Evolutionary conservation across 2,888 invertebrate genomes (phyloP), one percentile per base, ranked within the genome.

Genomic region (Eretmocerus hayati): DNA sequence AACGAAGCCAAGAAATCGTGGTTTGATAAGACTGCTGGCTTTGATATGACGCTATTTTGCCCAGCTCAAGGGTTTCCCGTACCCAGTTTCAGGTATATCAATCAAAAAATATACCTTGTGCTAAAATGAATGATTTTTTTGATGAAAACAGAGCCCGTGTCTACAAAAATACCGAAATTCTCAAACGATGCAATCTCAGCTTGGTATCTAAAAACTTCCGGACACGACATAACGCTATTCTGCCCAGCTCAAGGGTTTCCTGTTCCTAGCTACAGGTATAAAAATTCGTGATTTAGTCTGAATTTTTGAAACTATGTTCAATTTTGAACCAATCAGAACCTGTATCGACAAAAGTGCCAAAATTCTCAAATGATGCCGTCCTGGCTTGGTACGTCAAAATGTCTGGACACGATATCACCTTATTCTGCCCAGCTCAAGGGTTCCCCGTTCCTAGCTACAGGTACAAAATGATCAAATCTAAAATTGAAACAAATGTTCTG

Each of bases 191-290:
- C 81, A 45, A 81, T 81, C 74, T 79, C 77, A 67, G 79, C 81
- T 59, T 81, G 81, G 69, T 84, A 83, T 69, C 81, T 80, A 66
- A 78, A 84, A 69, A 75, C 72, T 62, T 75, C 74, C 54, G 77
- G 77, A 58, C 79, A 79, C 64, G 78, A 79, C 64, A 79, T 87
- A 67, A 82, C 81, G 42, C 74, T 85, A 56, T 77, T 82, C 52
- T 85, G 85, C 69, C 82, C 81, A 66, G 84, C 84, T 53, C 85
- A 85, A 74, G 81, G 80, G 60, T 82, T 80, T 72, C 85, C 85
- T 60, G 75, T 81, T 67, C 84, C 85, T 47, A 71, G 75, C 61
- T 84, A 82, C 79, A 84, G 83, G 85, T 85, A 80, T 76, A 48
- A 19, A 21, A 23, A 9, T 22, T 21, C 83, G 60, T 85, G 19